A percentile compares a stretch with the other conserved stretches of the same genome.
Evolutionary conservation across 2,888 invertebrate species (phyloP).

Genomic region (Timandra comae): DNA sequence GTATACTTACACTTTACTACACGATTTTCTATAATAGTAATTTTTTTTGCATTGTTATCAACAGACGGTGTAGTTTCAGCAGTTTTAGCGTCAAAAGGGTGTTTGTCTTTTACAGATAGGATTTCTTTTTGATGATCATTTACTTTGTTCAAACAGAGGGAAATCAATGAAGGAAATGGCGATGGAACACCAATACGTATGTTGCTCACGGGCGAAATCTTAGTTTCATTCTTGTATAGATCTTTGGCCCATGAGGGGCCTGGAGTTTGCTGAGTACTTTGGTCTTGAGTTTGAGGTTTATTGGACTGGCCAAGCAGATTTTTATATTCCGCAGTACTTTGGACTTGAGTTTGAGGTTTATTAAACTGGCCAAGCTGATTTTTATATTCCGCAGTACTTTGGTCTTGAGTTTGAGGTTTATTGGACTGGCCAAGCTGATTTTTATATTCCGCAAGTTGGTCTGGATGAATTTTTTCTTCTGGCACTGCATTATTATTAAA

Average conservation of each 20-base stretch:
- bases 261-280: neutral
- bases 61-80: no score
- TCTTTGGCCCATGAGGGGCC: no score
- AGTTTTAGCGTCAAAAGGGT: no score
- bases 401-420: conserved; percentile 1
- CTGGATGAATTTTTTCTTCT: conserved; percentile 1
- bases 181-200: neutral
- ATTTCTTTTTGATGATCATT: conserved; percentile 3
- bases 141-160: conserved; percentile 2
- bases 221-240: no score
- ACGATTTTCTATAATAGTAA: conserved; percentile 1
- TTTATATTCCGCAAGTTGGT: conserved; percentile 1
- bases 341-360: conserved; percentile 1
- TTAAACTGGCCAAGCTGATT: neutral
- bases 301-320: neutral
- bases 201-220: no score
- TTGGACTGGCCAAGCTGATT: neutral
- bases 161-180: conserved; percentile 2
- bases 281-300: conserved; percentile 1
- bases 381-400: conserved; percentile 1
- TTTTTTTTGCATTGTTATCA: no score
- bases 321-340: conserved; percentile 1
- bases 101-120: no score
- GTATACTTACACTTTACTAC: neutral
- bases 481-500: conserved; percentile 1